Evolutionary conservation across 30 jellyfish, hydroid and myxozoan genomes (phyloP).

Genomic region (Pelagia noctiluca): DNA sequence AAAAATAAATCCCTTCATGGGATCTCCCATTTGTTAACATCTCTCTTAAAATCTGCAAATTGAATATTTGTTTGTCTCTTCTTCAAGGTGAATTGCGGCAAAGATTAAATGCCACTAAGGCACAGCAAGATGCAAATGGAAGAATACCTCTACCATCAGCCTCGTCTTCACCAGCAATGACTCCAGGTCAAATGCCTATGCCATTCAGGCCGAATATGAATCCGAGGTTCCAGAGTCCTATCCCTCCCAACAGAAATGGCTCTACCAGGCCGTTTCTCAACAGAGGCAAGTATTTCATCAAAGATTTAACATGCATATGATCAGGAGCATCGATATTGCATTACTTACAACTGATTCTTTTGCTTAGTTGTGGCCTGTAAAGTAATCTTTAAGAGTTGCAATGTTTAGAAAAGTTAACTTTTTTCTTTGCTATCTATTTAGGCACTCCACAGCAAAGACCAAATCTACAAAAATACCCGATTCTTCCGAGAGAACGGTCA

Average conservation of each 20-base stretch:
- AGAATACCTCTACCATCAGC: not conserved
- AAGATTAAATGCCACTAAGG: slow-evolving; percentile 17
- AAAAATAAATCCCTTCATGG: too few relatives aligned
- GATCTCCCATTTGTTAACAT: too few relatives aligned
- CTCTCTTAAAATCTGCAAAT: too few relatives aligned
- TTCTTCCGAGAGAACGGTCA: slow-evolving; percentile 84
- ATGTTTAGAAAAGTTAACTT: not conserved
- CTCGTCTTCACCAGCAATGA: not conserved
- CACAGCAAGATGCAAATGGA: slow-evolving; percentile 10
- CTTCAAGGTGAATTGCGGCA: slow-evolving; percentile 26
- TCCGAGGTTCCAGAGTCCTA: slow-evolving; percentile 21
- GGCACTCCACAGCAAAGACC: slow-evolving; percentile 32
- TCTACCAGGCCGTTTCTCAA: too few relatives aligned
- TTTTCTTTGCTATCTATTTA: not conserved
- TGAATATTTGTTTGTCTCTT: too few relatives aligned
- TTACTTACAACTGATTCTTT: too few relatives aligned
- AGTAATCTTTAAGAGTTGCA: not conserved
- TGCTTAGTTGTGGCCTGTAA: too few relatives aligned
- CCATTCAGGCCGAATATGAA: slow-evolving; percentile 28
- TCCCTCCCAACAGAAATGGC: slow-evolving; percentile 3
- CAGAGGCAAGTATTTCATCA: too few relatives aligned
- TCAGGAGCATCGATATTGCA: too few relatives aligned
- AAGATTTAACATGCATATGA: too few relatives aligned
- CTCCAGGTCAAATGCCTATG: slow-evolving; percentile 9
- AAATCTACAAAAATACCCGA: slow-evolving; percentile 61